phyloP scores from a whole-genome alignment of 53 echinoderm and acorn worm species.

The Echinometra lucunter region DNA sequence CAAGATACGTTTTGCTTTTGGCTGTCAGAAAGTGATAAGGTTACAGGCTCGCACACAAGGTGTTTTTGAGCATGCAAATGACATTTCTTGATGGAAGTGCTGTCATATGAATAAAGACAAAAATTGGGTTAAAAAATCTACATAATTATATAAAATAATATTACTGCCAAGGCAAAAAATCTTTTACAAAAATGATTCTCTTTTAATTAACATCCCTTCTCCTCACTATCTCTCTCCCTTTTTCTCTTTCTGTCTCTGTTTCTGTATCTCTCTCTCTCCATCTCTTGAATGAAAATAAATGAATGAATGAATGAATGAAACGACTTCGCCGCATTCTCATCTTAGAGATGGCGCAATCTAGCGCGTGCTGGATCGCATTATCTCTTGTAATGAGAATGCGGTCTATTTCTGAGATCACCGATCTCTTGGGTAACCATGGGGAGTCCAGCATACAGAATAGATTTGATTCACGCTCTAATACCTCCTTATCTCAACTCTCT shows the following conservation, averaged over 20 bases:
- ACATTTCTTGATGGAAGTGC: neutral
- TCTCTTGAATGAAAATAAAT: no score
- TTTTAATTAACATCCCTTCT: no score
- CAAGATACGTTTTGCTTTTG: neutral
- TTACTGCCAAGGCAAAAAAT: neutral
- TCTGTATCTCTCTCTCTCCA: no score
- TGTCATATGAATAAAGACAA: neutral
- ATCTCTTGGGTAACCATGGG: neutral
- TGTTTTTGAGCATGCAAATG: neutral
- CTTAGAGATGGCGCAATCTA: no score
- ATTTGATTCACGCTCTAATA: conserved; percentile 22
- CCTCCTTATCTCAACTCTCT: neutral
- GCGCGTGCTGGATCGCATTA: no score
- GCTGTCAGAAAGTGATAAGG: neutral
- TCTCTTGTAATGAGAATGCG: no score
- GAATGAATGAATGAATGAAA: no score
- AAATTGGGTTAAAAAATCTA: neutral
- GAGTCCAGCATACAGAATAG: neutral
- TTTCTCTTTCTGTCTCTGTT: no score
- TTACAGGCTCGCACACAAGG: neutral
- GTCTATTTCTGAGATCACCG: neutral
- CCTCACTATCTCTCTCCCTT: no score
- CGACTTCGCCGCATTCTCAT: no score
- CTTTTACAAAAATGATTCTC: no score
- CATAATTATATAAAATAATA: neutral